These are phyloP conservation scores for Bos javanicus DNA, from an alignment of 2,113 vertebrate genomes.

Conservation along the genomic window DNA sequence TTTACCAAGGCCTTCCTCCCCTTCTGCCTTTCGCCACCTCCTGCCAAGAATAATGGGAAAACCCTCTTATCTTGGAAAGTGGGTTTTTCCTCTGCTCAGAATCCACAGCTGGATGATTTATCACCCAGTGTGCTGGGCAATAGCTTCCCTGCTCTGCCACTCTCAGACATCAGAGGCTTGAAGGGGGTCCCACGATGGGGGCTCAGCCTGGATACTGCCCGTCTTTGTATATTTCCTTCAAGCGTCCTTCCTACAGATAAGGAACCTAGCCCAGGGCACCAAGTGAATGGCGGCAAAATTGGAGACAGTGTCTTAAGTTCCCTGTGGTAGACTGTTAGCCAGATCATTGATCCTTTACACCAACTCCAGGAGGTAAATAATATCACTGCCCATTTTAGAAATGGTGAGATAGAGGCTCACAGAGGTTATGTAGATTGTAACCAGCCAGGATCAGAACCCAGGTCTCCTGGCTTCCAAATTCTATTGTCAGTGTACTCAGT, in stretches of 20 bases:
- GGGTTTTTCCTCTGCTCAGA: constrained; percentile 58
- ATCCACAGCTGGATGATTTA: constrained; percentile 51
- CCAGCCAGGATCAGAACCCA: not conserved
- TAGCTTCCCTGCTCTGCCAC: not conserved
- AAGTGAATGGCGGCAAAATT: not conserved
- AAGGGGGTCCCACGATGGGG: not conserved
- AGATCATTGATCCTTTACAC: not conserved
- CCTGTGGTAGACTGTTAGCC: not conserved
- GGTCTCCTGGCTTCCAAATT: not conserved
- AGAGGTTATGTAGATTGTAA: not conserved
- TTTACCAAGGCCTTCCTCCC: not conserved
- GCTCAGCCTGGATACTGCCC: not conserved
- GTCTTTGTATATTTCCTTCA: not conserved
- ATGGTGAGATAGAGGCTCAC: not conserved
- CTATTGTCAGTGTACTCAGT: not conserved
- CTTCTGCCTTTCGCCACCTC: constrained; percentile 28
- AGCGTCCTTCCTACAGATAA: not conserved
- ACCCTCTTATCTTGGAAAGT: constrained; percentile 60
- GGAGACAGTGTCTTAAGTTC: not conserved
- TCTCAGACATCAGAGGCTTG: not conserved
- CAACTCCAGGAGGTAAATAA: not conserved
- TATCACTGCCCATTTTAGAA: not conserved
- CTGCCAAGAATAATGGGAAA: constrained; percentile 69
- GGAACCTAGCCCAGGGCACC: not conserved
- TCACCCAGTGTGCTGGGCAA: not conserved